Base-by-base conservation (phyloP, 2,888 invertebrate genomes). In the Drosophila nigricruria region DNA sequence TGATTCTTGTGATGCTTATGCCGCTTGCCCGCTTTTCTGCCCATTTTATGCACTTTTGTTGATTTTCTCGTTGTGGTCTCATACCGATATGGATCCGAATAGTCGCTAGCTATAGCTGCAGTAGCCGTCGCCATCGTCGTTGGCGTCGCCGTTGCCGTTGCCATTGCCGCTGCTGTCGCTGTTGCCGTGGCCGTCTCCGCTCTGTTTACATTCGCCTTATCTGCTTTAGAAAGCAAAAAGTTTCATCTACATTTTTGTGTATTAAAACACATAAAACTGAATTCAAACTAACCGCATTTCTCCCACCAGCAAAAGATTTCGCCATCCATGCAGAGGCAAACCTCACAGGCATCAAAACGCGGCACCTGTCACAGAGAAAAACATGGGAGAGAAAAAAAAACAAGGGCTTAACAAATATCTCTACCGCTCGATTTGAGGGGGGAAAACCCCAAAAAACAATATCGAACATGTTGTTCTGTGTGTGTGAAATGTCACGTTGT, bases 221-320 rank as follows among this genome's bases (percentile, higher is more conserved):
- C 90, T 90, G 78, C 65, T 59, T 54, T 54, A 47, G 54, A 62
- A 76, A 70, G 63, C 43, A 57, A 77, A 77, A 82, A 78, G 62
- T 77, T 81, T 77, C 56, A 60, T 69, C 64, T 74, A 65, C 73
- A 83, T 62, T 60, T 60, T 45, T 42, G 43, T 70, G 56, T 40
- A 53, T 62, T 63, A 67, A 56, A 50, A 54, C 69, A 72, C 70
- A 70, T 54, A 70, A 72, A 68, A 69, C 71, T 74, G 77, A 64
- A 63, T 70, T 67, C 65, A 63, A 78, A 91, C 91, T 92, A 91
- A 92, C 94, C 94, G 88, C 95, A 95, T 88, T 94, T 94, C 89
- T 95, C 94, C 95, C 95, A 95, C 95, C 95, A 95, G 91, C 95
- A 95, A 89, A 95, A 95, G 93, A 95, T 94, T 89, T 95, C 95